Conservation (phyloP, 2,888 invertebrate species). For the Andrena fulva region DNA sequence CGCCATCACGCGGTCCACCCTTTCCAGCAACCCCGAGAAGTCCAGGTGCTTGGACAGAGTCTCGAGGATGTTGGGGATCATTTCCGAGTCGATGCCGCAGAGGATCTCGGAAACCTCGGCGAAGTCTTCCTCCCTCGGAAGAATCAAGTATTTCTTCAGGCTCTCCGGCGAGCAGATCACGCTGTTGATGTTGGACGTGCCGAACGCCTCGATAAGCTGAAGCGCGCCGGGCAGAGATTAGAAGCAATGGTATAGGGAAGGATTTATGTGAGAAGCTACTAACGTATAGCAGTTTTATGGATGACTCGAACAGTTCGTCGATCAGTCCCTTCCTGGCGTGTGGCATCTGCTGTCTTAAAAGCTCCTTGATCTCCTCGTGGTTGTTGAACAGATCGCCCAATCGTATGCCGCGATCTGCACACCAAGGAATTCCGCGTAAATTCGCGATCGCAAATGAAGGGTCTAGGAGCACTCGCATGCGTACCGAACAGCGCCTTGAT, state of each 20-base stretch:
- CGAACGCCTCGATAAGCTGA: slow-evolving; percentile 78
- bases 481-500: slow-evolving; percentile 86
- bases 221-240: neutral
- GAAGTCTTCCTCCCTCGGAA: slow-evolving; percentile 75
- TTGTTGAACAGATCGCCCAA: slow-evolving; percentile 86
- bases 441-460: slow-evolving; percentile 15
- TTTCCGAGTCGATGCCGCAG: slow-evolving; percentile 84
- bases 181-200: slow-evolving; percentile 78
- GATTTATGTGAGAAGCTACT: slow-evolving; percentile 75
- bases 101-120: slow-evolving; percentile 83
- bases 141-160: slow-evolving; percentile 76
- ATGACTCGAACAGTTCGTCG: slow-evolving; percentile 85
- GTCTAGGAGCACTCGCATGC: slow-evolving; percentile 62
- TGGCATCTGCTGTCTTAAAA: slow-evolving; percentile 83
- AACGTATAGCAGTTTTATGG: slow-evolving; percentile 86
- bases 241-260: neutral
- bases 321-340: slow-evolving; percentile 82
- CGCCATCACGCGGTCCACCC: slow-evolving; percentile 85
- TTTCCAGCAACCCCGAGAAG: slow-evolving; percentile 86
- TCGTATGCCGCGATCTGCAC: slow-evolving; percentile 86
- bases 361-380: slow-evolving; percentile 84
- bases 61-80: slow-evolving; percentile 85
- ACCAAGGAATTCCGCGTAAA: slow-evolving; percentile 23
- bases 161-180: slow-evolving; percentile 78
- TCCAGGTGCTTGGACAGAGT: slow-evolving; percentile 85